phyloP scores from a whole-genome alignment of 1,140 invertebrate species.

The Drosophila suzukii region DNA sequence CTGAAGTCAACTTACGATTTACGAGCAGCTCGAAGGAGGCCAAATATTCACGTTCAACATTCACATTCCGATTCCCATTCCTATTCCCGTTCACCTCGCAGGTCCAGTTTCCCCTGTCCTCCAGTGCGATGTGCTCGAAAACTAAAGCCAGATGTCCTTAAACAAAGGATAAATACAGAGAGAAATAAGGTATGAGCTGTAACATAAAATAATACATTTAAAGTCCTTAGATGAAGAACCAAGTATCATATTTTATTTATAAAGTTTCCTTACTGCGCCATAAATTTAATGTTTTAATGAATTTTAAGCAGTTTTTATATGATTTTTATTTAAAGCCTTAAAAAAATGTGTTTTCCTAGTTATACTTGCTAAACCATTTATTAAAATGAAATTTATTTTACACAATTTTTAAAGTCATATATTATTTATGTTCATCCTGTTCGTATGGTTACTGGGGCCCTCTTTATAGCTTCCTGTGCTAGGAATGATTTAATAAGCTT shows the following conservation, averaged over 20 bases:
- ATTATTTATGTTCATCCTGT: background rate
- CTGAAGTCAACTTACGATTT: constrained; percentile 79
- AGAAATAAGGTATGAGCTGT: background rate
- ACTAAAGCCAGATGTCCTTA: constrained; percentile 76
- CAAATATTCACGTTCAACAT: constrained; percentile 53
- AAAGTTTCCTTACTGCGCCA: too few relatives aligned
- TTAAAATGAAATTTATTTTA: background rate
- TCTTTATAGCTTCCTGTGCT: constrained; percentile 3
- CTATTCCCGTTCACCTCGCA: constrained; percentile 65
- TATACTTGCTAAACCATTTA: too few relatives aligned
- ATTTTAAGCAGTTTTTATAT: too few relatives aligned
- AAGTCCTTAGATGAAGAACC: too few relatives aligned
- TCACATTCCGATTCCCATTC: constrained; percentile 45
- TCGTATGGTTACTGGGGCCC: background rate
- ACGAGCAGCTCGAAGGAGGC: constrained; percentile 84
- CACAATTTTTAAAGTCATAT: background rate
- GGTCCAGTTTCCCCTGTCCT: constrained; percentile 84
- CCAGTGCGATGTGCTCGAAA: constrained; percentile 81
- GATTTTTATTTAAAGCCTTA: too few relatives aligned
- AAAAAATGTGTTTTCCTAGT: too few relatives aligned
- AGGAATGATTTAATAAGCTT: background rate
- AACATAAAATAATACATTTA: background rate
- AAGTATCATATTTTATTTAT: too few relatives aligned
- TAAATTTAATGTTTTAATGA: too few relatives aligned
- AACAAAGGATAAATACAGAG: background rate